phyloP scores from a whole-genome alignment of 2,797 vertebrate species.

The Fringilla coelebs region DNA sequence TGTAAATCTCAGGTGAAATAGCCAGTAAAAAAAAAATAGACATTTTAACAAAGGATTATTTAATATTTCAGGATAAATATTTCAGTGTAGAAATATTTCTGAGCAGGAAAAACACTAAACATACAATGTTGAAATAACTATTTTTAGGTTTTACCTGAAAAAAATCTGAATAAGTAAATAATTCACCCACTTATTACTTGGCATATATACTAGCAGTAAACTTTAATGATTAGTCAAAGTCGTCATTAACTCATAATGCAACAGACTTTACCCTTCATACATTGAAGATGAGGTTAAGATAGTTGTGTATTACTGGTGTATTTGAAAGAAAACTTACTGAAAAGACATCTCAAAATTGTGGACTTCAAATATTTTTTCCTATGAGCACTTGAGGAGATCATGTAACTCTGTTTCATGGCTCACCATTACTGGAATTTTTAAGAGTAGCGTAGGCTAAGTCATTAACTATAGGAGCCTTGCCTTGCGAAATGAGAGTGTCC shows the following conservation, averaged over 20 bases:
- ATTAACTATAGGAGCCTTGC: neutral
- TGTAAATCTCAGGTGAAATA: neutral
- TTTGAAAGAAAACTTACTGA: neutral
- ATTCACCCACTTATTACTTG: neutral
- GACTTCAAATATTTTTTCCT: neutral
- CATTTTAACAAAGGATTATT: neutral
- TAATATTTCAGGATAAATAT: neutral
- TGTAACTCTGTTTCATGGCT: neutral
- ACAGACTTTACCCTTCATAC: neutral
- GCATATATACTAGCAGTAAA: neutral
- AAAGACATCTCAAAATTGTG: neutral
- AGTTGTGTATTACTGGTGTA: neutral
- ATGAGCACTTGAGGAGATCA: neutral
- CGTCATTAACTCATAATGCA: neutral
- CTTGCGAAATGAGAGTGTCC: conserved; percentile 2
- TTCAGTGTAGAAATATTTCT: neutral
- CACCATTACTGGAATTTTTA: neutral
- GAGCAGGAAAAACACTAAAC: neutral
- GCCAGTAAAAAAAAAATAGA: neutral
- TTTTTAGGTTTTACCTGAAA: neutral
- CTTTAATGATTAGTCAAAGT: neutral
- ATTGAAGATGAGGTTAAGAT: neutral
- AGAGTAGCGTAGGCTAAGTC: neutral
- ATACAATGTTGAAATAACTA: neutral
- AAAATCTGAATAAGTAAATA: neutral